Evolutionary conservation across 2,888 invertebrate species (phyloP), one percentile per base, ranked within the genome.

Genomic region (Melolontha melolontha): DNA sequence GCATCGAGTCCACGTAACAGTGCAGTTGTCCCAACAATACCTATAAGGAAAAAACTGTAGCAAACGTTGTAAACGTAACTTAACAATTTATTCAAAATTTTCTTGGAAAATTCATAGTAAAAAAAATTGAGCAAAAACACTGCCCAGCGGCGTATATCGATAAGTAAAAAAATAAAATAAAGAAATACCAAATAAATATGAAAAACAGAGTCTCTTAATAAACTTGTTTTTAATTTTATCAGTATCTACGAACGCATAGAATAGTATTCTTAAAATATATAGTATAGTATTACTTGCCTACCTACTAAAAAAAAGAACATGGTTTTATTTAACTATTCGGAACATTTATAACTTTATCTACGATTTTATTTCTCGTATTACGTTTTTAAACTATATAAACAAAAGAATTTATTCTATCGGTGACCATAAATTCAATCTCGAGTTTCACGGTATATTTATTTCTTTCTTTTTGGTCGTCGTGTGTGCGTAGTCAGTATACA

Each of bases 281-380:
- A 51, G 50, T 17, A 6, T 34, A 34, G 16, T 27, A 44, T 49
- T 62, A 47, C 39, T 47, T 62, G 47, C 14, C 47, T 12, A 11
- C 17, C 34, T 47, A 47, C 34, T 49, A 62, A 62, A 62, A 59
- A 34, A 47, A 62, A n/a, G 49, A 47, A 62, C 59, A 62, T 34
- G 47, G 47, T 62, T 47, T 62, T 34, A 8, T 54, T 54, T 44
- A 52, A 52, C 41, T 41, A 14, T 34, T 49, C 55, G 11, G 27
- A 59, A 67, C 66, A 44, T 67, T 67, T 67, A 67, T 51, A 67
- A 67, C 66, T 67, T 67, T 59, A 67, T 67, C 59, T 42, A 62
- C 66, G 39, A 49, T 54, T 65, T 52, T 65, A 54, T 65, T 65
- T 65, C 64, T 47, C 64, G 29, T 54, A 54, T 54, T 65, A 54